Base-by-base conservation (phyloP, 2,113 vertebrate species). In the Oreochromis niloticus region DNA sequence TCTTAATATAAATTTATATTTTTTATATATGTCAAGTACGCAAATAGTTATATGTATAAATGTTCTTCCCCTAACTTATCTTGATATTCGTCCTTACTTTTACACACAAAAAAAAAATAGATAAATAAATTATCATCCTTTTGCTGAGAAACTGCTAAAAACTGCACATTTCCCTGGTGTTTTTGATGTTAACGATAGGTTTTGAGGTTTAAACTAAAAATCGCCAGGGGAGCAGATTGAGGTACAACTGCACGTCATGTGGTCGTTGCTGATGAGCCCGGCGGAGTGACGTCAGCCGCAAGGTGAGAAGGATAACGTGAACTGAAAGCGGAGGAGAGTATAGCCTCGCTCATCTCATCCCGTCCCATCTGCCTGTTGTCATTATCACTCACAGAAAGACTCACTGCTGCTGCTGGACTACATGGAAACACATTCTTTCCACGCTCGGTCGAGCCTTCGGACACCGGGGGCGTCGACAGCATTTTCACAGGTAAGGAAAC, bases 261-360 rank as follows among this genome's bases (percentile, higher is more conserved):
- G 78, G 24, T 8, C 61, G 71, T 50, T 85, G 83, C 10, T 50
- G 79, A 57, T 43, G 81, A 52, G 54, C 46, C 16, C 22, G 17
- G 75, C 82, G 88, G 59, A 27, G 22, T 95, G 95, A 96, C 95
- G 95, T 96, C 94, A 89, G 36, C 9, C 46, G 71, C 85, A 91
- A 93, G 93, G 92, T 94, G 91, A 87, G 48, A 2, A 9, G 75
- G 85, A 84, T 73, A 85, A 82, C 87, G 92, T 88, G 90, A 22
- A 82, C 63, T 19, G 46, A 78, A 56, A 68, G 56, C 81, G 66
- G 88, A 55, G 83, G 80, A 81, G 55, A 81, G 86, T 55, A 11
- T 8, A 46, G 32, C 32, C 27, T 9, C 66, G n/a, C 39, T 43
- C 71, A 19, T 17, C 19, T 41, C 81, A 6, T 83, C 81, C 84